Evolutionary conservation across 2,797 vertebrate genomes (phyloP).

Genomic region (Hephaestus fuliginosus): DNA sequence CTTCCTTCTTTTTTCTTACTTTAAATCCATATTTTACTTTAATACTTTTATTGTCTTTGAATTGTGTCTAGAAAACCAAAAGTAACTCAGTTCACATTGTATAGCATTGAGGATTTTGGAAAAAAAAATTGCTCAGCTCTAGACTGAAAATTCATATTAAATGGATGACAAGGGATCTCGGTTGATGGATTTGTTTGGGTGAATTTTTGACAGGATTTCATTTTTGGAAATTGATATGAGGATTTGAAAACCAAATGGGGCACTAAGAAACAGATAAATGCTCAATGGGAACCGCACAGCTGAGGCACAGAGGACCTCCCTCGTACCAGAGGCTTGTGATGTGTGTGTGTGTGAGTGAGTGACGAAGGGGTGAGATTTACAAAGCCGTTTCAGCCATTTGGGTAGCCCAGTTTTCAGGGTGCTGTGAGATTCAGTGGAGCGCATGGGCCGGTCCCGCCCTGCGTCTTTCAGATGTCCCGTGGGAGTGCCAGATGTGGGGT

Average conservation of each 20-base stretch:
- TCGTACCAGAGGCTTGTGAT: conserved; percentile 37
- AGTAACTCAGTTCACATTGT: neutral
- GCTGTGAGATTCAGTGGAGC: conserved; percentile 86
- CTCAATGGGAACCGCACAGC: conserved; percentile 52
- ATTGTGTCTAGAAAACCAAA: neutral
- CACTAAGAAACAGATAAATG: conserved; percentile 53
- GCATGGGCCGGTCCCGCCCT: conserved; percentile 83
- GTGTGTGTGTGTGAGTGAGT: conserved; percentile 24
- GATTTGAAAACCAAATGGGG: conserved; percentile 52
- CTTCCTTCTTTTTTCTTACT: too few relatives aligned
- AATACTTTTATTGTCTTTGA: neutral
- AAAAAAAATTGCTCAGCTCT: neutral
- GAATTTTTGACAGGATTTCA: conserved; percentile 21
- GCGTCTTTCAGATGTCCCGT: conserved; percentile 85
- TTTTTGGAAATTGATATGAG: conserved; percentile 47
- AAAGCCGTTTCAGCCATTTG: conserved; percentile 75
- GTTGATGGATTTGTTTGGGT: conserved; percentile 46
- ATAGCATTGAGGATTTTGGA: neutral
- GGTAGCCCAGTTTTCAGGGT: conserved; percentile 74
- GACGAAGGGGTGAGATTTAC: conserved; percentile 77
- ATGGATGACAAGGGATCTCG: conserved; percentile 20
- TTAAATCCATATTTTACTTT: too few relatives aligned
- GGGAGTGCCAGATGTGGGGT: conserved; percentile 86
- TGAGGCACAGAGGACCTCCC: conserved; percentile 60
- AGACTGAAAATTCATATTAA: conserved; percentile 23